A percentile compares a stretch with the other conserved stretches of the same genome.
phyloP scores from a whole-genome alignment of 2,113 vertebrate genomes.

The Trinectes maculatus region DNA sequence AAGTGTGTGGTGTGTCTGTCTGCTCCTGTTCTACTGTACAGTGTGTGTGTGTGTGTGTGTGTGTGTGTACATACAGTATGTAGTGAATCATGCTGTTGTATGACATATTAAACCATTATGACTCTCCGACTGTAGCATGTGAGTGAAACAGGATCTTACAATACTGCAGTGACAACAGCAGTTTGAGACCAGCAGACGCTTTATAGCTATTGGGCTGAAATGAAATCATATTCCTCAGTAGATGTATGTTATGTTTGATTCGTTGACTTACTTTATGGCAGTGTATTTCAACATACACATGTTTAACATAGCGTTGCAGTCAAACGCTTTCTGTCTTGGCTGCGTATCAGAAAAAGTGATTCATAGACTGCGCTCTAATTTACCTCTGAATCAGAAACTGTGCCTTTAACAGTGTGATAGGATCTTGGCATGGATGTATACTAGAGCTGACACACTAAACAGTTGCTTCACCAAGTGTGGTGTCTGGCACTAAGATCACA shows the following conservation, averaged over 20 bases:
- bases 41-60: constrained; percentile 9
- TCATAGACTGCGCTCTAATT: constrained; percentile 17
- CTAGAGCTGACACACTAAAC: constrained; percentile 27
- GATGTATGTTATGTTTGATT: constrained; percentile 4
- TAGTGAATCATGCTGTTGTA: constrained; percentile 36
- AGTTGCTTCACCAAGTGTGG: constrained; percentile 33
- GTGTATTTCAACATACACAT: constrained; percentile 11
- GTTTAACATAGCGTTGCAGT: constrained; percentile 15
- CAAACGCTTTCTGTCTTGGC: not conserved
- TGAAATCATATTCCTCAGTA: constrained; percentile 6
- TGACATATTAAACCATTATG: constrained; percentile 37
- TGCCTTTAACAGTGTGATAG: constrained; percentile 11
- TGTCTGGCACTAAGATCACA: constrained; percentile 57
- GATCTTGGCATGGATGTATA: constrained; percentile 24
- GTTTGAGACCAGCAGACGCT: not conserved
- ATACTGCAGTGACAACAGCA: not conserved
- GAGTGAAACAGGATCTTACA: not conserved
- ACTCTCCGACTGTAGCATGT: constrained; percentile 21
- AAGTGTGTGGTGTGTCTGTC: constrained; percentile 73
- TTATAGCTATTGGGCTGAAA: constrained; percentile 9
- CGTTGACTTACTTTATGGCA: constrained; percentile 14
- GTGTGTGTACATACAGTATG: not conserved
- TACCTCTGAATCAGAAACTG: not conserved
- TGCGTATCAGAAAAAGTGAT: constrained; percentile 11
- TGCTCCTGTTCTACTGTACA: constrained; percentile 72